Evolutionary conservation across 2,888 invertebrate genomes (phyloP).

Genomic region (Ceriagrion tenellum): DNA sequence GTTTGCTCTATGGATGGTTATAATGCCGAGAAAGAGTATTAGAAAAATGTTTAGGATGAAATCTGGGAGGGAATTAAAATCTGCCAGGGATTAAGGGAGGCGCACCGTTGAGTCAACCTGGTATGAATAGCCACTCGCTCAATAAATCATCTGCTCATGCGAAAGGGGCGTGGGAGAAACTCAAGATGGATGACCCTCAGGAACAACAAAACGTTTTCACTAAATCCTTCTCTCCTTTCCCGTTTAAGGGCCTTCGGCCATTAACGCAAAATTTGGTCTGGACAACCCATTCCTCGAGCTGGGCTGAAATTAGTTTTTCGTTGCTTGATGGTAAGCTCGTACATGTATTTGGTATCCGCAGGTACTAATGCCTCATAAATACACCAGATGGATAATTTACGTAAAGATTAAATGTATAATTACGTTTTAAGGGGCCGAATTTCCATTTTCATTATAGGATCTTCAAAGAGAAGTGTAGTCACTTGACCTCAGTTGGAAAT

Average conservation of each 20-base stretch:
- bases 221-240: not conserved
- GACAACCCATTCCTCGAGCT: not conserved
- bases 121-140: not conserved
- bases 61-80: not conserved
- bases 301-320: not conserved
- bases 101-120: not conserved
- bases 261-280: not conserved
- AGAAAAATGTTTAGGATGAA: not conserved
- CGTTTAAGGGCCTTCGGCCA: not conserved
- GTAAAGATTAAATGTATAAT: not conserved
- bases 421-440: no score
- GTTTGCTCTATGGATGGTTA: no score
- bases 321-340: not conserved
- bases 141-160: slow-evolving; percentile 8
- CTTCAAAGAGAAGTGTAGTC: no score
- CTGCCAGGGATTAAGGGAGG: not conserved
- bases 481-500: no score
- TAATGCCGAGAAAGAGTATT: not conserved
- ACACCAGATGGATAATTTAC: not conserved
- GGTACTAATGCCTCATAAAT: not conserved
- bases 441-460: no score
- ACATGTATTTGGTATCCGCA: not conserved
- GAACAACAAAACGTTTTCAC: slow-evolving; percentile 32
- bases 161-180: slow-evolving; percentile 3
- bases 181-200: slow-evolving; percentile 19